Conservation (phyloP, 2,113 vertebrate genomes). For the Corvus hawaiiensis region DNA sequence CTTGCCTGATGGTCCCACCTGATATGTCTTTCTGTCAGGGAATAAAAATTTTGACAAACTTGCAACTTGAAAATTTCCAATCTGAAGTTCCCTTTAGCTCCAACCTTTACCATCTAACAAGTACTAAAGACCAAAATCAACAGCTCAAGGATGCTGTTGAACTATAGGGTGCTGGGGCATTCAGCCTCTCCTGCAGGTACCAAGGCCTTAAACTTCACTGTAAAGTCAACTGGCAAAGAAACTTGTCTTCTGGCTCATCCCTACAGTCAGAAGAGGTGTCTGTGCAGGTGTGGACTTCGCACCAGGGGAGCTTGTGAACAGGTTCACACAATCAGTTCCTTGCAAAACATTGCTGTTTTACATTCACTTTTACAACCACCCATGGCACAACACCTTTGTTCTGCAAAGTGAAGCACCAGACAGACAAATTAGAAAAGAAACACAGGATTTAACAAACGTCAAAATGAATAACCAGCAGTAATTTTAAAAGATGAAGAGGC, state of each 20-base stretch:
- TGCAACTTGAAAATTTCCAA: background rate
- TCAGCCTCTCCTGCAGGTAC: background rate
- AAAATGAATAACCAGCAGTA: background rate
- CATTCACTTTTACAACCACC: background rate
- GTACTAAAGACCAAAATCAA: background rate
- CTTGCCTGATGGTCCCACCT: background rate
- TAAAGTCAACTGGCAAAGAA: background rate
- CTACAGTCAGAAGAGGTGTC: background rate
- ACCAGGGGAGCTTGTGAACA: background rate
- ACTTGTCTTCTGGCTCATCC: background rate
- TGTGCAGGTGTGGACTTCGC: fast-evolving
- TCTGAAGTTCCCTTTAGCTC: background rate
- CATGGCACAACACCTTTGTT: background rate
- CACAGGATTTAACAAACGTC: background rate
- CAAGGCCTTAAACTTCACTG: background rate
- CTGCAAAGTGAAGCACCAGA: background rate
- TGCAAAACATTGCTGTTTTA: background rate
- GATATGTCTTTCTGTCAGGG: background rate
- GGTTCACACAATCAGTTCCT: background rate
- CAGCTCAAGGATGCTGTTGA: background rate
- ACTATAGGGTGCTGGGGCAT: background rate
- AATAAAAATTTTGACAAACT: background rate
- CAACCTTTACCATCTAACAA: background rate
- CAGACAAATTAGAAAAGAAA: background rate
- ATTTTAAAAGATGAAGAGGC: background rate